Evolutionary conservation across 2,113 vertebrate species (phyloP), one percentile per base, ranked within the genome.

Genomic region (Ranitomeya imitator): DNA sequence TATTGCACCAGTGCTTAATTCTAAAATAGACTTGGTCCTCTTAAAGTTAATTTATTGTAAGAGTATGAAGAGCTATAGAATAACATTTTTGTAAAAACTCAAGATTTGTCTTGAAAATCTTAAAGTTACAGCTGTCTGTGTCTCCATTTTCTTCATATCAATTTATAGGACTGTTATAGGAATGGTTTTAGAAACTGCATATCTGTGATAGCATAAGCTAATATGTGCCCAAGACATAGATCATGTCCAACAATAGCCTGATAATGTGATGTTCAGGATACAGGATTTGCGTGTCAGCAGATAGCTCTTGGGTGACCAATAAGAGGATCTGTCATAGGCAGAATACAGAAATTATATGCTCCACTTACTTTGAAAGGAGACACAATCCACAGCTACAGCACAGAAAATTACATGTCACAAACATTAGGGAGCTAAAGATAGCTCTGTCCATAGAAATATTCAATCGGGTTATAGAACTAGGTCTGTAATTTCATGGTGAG

Each of bases 361-460:
- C 79, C 77, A 80, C 78, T 87, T 87, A 45, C 65, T 82, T 2
- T n/a, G 79, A 87, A 87, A 59, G 18, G 78, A 87, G 45, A 80
- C 60, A 80, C 11, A 26, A 63, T 67, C 23, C 61, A 19, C 51
- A 67, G 31, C 65, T 73, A 51, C 23, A 73, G 63, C 73, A 60
- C 26, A 54, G 54, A 23, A 87, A 82, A 82, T 87, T n/a, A 81
- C 79, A 87, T 87, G 76, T 87, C 79, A 79, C 60, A 69, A 79
- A 79, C n/a, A 79, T 67, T 79, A 63, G 67, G 14, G 61, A 79
- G 65, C 78, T 19, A 59, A 87, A 73, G 26, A 23, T 12, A 81
- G 54, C 65, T 81, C 78, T 51, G 54, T 80, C 61, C n/a, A 69
- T 77, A 37, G 85, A 79, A 79, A 86, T 67, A 19, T 57, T 79